Base-by-base conservation (phyloP, 2,797 vertebrate genomes). In the Intellagama lesueurii region DNA sequence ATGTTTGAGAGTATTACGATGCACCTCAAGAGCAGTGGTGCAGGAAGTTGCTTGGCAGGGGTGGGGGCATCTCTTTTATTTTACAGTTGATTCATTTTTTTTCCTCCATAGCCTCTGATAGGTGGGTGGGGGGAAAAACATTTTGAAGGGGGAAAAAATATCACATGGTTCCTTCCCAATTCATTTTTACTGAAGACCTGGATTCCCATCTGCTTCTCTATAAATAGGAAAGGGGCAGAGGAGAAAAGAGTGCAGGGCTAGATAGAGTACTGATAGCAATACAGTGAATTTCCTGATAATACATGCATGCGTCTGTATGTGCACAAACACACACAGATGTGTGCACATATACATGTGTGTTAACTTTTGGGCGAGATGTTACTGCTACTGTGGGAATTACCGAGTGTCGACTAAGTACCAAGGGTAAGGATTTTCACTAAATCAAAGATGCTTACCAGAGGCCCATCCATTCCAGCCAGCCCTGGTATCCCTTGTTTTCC, bases 401-500 rank as follows among this genome's bases (percentile, higher is more conserved):
- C 22, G 7, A 16, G 22, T 75, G 76, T 72, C 26, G 24, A 68
- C 28, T 35, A 24, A 69, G 5, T 40, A 87, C 6, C 28, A 81
- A 9, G 17, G 7, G n/a, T 64, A 12, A 47, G 72, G n/a, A 35
- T 35, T 35, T 30, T 44, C 35, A 11, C 75, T 76, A 28, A 47
- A 44, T 64, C 60, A 64, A 47, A 47, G 0, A 1, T 92, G 97
- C 98, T 99, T 93, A 99, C 99, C 44, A 94, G 94, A 92, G 98
- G 98, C 1, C 98, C 99, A 4, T 99, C 98, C 1, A 98, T 97
- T 86, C 98, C 99, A 64, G 98, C 86, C 19, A 98, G 93, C 28
- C 99, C 99, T 73, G 92, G 96, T 86, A 99, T 96, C 81, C 99
- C 99, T 26, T 91, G 90, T 89, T 98, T 98, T 77, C 99, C 99